Percentiles rank a stretch among this genome's conserved stretches.
Conservation (phyloP, 2,888 invertebrate genomes). For the Hymenopus coronatus region DNA sequence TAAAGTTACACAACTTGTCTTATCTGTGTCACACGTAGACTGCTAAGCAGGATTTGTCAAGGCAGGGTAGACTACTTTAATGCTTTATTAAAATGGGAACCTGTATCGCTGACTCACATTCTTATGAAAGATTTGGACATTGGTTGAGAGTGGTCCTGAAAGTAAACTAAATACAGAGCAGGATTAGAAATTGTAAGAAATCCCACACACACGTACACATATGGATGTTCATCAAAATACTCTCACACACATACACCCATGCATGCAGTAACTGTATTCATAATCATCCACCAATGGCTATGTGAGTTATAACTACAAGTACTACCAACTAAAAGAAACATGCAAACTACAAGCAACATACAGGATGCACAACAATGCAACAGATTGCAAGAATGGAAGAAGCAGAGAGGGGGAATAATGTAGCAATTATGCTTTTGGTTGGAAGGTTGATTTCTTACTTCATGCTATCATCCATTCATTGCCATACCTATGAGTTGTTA, state of each 20-base stretch:
- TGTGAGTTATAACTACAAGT: neutral
- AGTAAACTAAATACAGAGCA: neutral
- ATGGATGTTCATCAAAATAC: neutral
- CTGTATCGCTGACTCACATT: constrained; percentile 5
- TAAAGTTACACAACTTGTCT: neutral
- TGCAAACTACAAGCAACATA: neutral
- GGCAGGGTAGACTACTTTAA: neutral
- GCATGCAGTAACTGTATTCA: neutral
- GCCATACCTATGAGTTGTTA: neutral
- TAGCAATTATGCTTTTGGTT: neutral
- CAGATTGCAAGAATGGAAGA: neutral
- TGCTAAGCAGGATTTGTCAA: neutral
- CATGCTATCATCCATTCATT: neutral
- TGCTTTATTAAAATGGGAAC: neutral
- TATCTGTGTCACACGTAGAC: neutral
- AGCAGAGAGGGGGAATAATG: constrained; percentile 13
- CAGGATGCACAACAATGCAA: neutral
- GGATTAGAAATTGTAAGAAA: neutral
- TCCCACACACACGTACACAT: neutral
- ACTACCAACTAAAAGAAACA: neutral
- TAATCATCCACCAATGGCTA: neutral
- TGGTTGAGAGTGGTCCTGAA: constrained; percentile 16
- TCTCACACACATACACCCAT: neutral
- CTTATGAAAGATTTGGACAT: neutral
- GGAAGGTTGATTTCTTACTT: neutral